These are phyloP conservation scores for Notodonta dromedarius DNA, from an alignment of 2,888 invertebrate genomes.

Conservation along the genomic window DNA sequence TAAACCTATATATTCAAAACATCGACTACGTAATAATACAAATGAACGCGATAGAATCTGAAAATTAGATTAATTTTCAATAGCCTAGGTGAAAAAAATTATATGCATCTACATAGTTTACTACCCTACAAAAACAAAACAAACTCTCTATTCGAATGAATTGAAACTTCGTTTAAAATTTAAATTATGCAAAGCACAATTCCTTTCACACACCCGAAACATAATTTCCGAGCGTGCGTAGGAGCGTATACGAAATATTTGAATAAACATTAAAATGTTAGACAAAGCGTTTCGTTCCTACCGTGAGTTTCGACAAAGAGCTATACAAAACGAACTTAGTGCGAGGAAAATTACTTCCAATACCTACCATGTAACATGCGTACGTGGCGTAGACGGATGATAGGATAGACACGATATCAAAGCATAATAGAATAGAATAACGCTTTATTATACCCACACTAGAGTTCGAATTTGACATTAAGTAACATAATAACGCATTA, in stretches of 20 bases:
- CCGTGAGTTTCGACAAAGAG: conserved; percentile 2
- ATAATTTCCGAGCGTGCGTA: background rate
- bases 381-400: background rate
- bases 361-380: background rate
- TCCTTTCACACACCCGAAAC: background rate
- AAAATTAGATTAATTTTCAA: too few species aligned
- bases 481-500: too few species aligned
- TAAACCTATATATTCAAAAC: too few species aligned
- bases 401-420: background rate
- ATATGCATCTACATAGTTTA: too few species aligned
- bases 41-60: too few species aligned
- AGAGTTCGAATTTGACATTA: too few species aligned
- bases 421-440: too few species aligned
- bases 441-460: too few species aligned
- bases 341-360: background rate
- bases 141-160: background rate
- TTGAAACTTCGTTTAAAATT: background rate
- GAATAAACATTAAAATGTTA: conserved; percentile 2
- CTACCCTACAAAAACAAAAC: too few species aligned
- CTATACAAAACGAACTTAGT: conserved; percentile 6
- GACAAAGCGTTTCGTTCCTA: background rate
- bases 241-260: conserved; percentile 3
- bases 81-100: too few species aligned
- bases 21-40: too few species aligned
- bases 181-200: background rate